Evolutionary conservation across 2,888 invertebrate genomes (phyloP), one percentile per base, ranked within the genome.

Genomic region (Campaea margaritaria): DNA sequence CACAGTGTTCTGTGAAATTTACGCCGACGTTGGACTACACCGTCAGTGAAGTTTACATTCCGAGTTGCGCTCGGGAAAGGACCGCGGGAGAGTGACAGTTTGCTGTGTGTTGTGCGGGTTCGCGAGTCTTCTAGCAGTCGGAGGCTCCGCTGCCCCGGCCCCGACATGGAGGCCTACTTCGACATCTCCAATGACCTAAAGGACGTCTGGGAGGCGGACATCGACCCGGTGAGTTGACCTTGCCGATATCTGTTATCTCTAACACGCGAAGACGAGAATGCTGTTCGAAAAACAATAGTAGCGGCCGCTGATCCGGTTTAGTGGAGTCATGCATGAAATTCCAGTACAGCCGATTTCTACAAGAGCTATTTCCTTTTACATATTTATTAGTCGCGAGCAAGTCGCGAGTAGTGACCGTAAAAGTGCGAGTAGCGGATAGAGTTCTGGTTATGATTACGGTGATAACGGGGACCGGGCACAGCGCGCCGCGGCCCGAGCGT

Each of bases 201-300:
- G 93, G 96, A 96, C 88, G 93, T 96, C 79, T 96, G 96, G 96
- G 96, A 96, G 85, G 94, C 96, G 76, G 96, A 96, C 92, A 93
- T 96, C 83, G 96, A 96, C 93, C 95, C 96, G 95, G 96, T 96
- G 87, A 96, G 96, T 94, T 79, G 85, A 86, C 87, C 87, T 87
- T 89, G 82, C 72, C 65, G 75, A 75, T 82, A 83, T 72, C 79
- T 75, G 75, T 81, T 86, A 87, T 87, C 88, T 72, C 66, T 62
- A 58, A 43, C 61, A 77, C 69, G 70, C 74, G 51, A 47, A 48
- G 74, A 75, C 49, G 68, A 55, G 58, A 48, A 60, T 47, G 44
- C 50, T 48, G 42, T 62, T 67, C 54, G 62, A 62, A 68, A 61
- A 60, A 62, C 59, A 62, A 61, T 47, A 42, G 62, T 58, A 65